Evolutionary conservation across 1,140 invertebrate genomes (phyloP).

Genomic region (Pseudachorutes palmiensis): DNA sequence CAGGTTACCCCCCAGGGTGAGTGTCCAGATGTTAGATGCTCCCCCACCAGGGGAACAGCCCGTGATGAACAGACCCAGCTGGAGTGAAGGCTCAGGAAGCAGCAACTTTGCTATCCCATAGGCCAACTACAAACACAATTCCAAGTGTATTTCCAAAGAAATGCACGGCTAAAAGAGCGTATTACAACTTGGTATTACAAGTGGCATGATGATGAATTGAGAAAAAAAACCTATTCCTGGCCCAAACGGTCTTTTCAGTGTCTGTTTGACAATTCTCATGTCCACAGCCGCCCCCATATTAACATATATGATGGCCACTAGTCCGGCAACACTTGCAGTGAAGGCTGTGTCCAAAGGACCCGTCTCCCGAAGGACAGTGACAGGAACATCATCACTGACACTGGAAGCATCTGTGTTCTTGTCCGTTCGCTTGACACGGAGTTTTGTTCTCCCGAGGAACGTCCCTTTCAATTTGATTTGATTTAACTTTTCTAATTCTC

Average conservation of each 20-base stretch:
- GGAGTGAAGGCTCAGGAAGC: conserved; percentile 61
- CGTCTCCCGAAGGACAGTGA: conserved; percentile 56
- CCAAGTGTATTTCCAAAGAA: conserved; percentile 11
- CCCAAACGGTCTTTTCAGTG: conserved; percentile 67
- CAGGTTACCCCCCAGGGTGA: conserved; percentile 76
- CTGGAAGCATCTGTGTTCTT: conserved; percentile 17
- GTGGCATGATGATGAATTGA: conserved; percentile 82
- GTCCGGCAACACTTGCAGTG: conserved; percentile 61
- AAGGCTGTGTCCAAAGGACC: conserved; percentile 66
- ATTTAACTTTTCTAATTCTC: neutral
- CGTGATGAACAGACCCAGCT: conserved; percentile 81
- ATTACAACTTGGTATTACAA: conserved; percentile 51
- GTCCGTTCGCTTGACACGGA: conserved; percentile 39
- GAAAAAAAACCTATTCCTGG: conserved; percentile 70
- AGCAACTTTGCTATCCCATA: conserved; percentile 63
- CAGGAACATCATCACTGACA: conserved; percentile 39
- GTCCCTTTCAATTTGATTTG: conserved; percentile 51
- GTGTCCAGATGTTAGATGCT: conserved; percentile 92
- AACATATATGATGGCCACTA: conserved; percentile 79
- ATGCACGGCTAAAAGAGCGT: neutral
- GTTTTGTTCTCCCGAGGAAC: conserved; percentile 54
- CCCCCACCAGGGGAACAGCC: conserved; percentile 85
- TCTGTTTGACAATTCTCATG: conserved; percentile 59
- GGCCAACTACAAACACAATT: conserved; percentile 55
- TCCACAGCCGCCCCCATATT: conserved; percentile 90